These are phyloP conservation scores for Allenopithecus nigroviridis DNA, from an alignment of 2,797 vertebrate species.

Conservation along the genomic window DNA sequence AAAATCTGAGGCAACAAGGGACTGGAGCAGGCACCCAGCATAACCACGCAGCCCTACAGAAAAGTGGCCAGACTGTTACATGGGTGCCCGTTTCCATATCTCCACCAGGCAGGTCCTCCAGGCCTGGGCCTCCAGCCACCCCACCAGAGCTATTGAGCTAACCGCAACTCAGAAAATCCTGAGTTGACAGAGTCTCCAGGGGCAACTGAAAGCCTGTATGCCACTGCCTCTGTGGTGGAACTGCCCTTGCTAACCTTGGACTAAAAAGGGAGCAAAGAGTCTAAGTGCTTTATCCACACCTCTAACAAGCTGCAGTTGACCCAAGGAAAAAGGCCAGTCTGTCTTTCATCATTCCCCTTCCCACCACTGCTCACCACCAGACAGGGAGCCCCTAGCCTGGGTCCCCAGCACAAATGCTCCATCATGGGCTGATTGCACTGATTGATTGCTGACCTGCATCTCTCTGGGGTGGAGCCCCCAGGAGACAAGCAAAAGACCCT, in stretches of 20 bases:
- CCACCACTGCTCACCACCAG: neutral
- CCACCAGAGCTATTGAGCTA: neutral
- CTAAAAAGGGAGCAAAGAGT: neutral
- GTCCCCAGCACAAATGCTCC: neutral
- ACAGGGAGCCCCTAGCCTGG: neutral
- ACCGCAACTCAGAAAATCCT: neutral
- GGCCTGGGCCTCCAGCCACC: neutral
- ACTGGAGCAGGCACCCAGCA: neutral
- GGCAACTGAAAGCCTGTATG: neutral
- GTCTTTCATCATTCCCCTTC: neutral
- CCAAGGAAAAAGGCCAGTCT: neutral
- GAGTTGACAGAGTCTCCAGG: neutral
- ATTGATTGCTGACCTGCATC: neutral
- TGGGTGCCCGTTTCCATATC: neutral
- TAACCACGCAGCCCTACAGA: neutral
- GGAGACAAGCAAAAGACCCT: neutral
- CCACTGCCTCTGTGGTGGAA: neutral
- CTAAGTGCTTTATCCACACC: neutral
- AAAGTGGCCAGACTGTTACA: neutral
- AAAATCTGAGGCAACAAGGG: neutral
- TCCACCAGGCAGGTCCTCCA: neutral
- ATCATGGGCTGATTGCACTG: neutral
- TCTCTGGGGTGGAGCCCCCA: neutral
- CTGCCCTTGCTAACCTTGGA: neutral
- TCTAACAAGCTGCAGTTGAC: neutral